phyloP scores from a whole-genome alignment of 2,113 vertebrate genomes.

The Myotis yumanensis region DNA sequence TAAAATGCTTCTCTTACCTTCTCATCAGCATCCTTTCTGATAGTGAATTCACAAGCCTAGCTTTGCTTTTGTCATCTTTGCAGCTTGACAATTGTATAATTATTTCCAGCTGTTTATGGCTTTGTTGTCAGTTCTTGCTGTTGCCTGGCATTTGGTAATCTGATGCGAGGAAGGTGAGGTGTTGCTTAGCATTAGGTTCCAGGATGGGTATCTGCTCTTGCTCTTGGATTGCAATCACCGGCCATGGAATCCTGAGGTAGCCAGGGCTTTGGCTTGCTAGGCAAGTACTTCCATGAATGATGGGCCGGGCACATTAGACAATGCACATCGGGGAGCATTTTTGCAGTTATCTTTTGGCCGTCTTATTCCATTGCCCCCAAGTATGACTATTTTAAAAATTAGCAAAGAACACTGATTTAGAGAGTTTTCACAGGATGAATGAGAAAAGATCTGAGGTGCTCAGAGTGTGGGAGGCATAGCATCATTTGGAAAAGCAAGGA shows the following conservation, averaged over 20 bases:
- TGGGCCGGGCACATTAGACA: neutral
- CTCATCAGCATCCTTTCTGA: slow-evolving; percentile 79
- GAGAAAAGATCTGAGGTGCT: slow-evolving; percentile 20
- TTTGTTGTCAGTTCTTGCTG: slow-evolving; percentile 68
- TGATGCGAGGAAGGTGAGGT: slow-evolving; percentile 61
- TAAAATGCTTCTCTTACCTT: slow-evolving; percentile 72
- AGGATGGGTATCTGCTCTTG: neutral
- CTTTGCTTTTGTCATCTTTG: slow-evolving; percentile 67
- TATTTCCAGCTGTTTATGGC: slow-evolving; percentile 74
- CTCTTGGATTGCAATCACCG: neutral
- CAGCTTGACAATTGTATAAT: slow-evolving; percentile 69
- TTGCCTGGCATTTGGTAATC: slow-evolving; percentile 61
- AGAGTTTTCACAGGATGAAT: slow-evolving; percentile 4
- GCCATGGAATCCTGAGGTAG: neutral
- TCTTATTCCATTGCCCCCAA: neutral
- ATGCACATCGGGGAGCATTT: slow-evolving; percentile 15
- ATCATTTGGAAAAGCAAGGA: slow-evolving; percentile 53
- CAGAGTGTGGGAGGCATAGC: slow-evolving; percentile 20
- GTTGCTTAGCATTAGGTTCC: slow-evolving; percentile 32
- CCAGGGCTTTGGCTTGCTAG: neutral
- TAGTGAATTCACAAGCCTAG: slow-evolving; percentile 56
- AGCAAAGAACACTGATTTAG: slow-evolving; percentile 30
- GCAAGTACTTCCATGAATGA: neutral
- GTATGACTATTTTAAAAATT: slow-evolving; percentile 41
- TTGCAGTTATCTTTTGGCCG: neutral